Percentiles rank a stretch among this genome's conserved stretches.
Evolutionary conservation across 2,888 invertebrate species (phyloP).

Genomic region (Lepidocyrtinus sp.): DNA sequence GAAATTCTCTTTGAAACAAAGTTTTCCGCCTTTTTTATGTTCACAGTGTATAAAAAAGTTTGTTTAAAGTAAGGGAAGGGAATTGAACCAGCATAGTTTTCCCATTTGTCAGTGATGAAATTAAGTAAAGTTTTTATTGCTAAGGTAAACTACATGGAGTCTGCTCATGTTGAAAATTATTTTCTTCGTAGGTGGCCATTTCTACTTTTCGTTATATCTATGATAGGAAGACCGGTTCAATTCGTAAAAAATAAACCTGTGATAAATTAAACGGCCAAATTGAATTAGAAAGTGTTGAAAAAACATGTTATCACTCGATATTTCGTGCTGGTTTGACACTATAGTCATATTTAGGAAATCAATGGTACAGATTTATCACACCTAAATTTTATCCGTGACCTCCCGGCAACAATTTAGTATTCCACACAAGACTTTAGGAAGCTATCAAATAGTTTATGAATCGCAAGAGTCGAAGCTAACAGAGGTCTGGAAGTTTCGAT

Average conservation of each 20-base stretch:
- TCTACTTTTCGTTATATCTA: not conserved
- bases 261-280: not conserved
- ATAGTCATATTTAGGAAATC: no score
- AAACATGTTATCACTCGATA: no score
- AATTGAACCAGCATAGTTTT: not conserved
- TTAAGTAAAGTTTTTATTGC: not conserved
- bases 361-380: no score
- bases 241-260: not conserved
- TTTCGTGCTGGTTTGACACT: no score
- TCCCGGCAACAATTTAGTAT: no score
- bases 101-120: not conserved
- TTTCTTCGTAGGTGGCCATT: not conserved
- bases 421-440: no score
- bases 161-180: no score
- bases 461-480: no score
- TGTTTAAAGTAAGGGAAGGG: not conserved
- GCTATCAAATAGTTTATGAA: no score
- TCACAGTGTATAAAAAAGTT: not conserved
- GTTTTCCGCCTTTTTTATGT: not conserved
- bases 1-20: conserved; percentile 3
- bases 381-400: no score
- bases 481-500: no score
- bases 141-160: not conserved
- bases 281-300: no score
- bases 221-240: not conserved